Conservation (phyloP, 2,113 vertebrate genomes). For the Psilopogon haemacephalus region DNA sequence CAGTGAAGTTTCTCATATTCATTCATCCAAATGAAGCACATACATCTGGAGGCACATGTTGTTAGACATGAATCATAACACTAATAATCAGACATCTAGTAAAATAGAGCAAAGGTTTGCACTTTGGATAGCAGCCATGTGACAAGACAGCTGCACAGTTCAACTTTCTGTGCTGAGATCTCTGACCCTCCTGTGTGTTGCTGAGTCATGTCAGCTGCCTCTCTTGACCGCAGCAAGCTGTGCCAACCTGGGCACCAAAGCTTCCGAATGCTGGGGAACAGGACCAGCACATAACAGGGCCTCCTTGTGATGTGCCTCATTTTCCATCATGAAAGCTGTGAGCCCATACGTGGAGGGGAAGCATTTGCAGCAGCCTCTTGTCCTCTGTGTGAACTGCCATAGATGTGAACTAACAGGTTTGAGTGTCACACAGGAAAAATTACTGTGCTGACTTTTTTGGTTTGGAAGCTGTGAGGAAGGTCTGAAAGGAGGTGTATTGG, state of each 20-base stretch:
- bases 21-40: not conserved
- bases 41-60: not conserved
- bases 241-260: not conserved
- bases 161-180: not conserved
- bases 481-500: not conserved
- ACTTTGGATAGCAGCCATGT: not conserved
- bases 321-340: not conserved
- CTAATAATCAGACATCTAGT: not conserved
- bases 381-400: not conserved
- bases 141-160: constrained; percentile 3
- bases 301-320: not conserved
- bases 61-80: not conserved
- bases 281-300: not conserved
- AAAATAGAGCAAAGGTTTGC: not conserved
- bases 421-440: not conserved
- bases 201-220: not conserved
- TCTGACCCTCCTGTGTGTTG: not conserved
- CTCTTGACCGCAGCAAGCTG: not conserved
- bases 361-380: not conserved
- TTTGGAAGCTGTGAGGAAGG: not conserved
- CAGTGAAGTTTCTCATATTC: not conserved
- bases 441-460: not conserved
- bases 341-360: not conserved
- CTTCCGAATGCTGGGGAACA: not conserved
- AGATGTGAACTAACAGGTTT: not conserved